Evolutionary conservation across 2,888 invertebrate species (phyloP).

Genomic region (Lypha dubia): DNA sequence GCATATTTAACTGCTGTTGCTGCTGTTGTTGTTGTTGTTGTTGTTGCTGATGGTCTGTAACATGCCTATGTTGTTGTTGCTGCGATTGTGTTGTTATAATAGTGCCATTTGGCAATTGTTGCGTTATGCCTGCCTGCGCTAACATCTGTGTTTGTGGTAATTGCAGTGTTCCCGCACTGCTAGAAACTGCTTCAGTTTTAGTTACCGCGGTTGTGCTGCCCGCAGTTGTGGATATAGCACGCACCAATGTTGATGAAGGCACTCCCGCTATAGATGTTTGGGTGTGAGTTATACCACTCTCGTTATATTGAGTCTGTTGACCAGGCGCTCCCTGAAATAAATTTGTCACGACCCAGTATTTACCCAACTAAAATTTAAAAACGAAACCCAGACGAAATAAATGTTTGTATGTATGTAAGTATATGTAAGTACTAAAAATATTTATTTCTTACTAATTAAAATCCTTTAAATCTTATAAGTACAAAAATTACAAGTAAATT

Average conservation of each 20-base stretch:
- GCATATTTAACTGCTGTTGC: slow-evolving; percentile 72
- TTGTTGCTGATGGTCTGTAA: slow-evolving; percentile 65
- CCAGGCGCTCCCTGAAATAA: slow-evolving; percentile 86
- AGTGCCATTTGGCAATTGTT: slow-evolving; percentile 77
- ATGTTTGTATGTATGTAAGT: too few relatives aligned
- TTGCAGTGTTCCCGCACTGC: slow-evolving; percentile 76
- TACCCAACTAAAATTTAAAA: slow-evolving; percentile 85
- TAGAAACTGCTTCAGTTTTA: slow-evolving; percentile 59
- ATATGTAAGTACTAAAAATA: not conserved
- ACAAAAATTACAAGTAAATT: not conserved
- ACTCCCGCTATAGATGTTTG: slow-evolving; percentile 75
- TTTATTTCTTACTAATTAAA: not conserved
- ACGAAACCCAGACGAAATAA: not conserved
- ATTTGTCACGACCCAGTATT: slow-evolving; percentile 93
- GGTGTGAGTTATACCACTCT: slow-evolving; percentile 73
- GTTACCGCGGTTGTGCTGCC: slow-evolving; percentile 49
- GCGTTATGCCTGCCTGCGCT: slow-evolving; percentile 75
- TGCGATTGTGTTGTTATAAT: slow-evolving; percentile 75
- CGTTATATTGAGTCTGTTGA: slow-evolving; percentile 74
- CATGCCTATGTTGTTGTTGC: slow-evolving; percentile 66
- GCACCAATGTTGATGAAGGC: slow-evolving; percentile 75
- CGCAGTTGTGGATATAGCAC: slow-evolving; percentile 75
- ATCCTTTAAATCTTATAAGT: not conserved
- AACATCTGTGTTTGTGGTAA: slow-evolving; percentile 76
- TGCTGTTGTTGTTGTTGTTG: slow-evolving; percentile 71